Base-by-base conservation (phyloP, 1,140 invertebrate species). In the Aphaenogaster ashmeadi region DNA sequence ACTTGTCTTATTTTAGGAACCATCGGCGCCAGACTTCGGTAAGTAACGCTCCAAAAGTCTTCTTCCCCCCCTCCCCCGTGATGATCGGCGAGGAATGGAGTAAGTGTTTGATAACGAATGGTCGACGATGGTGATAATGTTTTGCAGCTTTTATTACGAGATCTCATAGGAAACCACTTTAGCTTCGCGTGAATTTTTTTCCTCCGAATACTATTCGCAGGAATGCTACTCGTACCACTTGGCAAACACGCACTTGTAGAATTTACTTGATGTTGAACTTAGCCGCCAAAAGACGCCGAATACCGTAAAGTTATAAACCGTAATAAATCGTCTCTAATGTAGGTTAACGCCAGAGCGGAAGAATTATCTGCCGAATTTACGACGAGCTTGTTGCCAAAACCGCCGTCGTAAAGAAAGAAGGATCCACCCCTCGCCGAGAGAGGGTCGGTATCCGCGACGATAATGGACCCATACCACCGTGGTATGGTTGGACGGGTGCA, bases 321-420 rank as follows among this genome's bases (percentile, higher is more conserved):
- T 77, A 85, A 91, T 91, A 91, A 92, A 92, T 92, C 83, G 78
- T 38, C 18, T 36, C 41, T 91, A 90, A 91, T 89, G 75, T 92
- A 84, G 86, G 90, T 91, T 92, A 90, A 90, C 87, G 87, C 84
- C 27, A 47, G 18, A 2, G 52, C 67, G 77, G 67, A 87, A 88
- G 91, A 92, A 92, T 92, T 88, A 91, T 92, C 62, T 69, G 58
- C 77, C 21, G 83, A 92, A 92, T 92, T 92, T 90, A 92, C 87
- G 88, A 58, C 41, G 71, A 74, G 87, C 67, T 87, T 90, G 91
- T 92, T 92, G 92, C 92, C 92, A 92, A 92, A 91, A 92, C 85
- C 84, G 38, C 41, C 67, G 66, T 74, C 75, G 72, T 60, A 87
- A 91, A 90, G 87, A 88, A 92, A 66, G 86, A 56, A 72, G 44